phyloP scores from a whole-genome alignment of 2,797 vertebrate genomes.

The Eospalax fontanierii region DNA sequence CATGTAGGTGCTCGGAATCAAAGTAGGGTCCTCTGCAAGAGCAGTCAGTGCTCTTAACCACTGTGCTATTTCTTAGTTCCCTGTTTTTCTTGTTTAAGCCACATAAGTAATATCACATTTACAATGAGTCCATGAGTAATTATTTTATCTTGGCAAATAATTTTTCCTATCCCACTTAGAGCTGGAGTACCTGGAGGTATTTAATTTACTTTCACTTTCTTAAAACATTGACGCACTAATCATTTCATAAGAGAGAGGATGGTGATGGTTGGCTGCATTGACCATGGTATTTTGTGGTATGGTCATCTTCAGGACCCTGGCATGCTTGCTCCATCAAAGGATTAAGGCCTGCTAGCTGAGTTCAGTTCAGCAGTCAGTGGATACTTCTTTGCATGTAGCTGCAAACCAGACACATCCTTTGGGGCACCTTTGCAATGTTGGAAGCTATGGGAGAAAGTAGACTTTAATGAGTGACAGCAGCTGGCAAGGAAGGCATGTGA shows the following conservation, averaged over 20 bases:
- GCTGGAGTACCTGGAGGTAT: background rate
- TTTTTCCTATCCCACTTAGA: constrained; percentile 12
- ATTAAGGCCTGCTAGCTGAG: background rate
- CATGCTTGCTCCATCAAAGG: background rate
- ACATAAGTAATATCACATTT: background rate
- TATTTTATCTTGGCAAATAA: background rate
- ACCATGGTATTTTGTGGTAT: background rate
- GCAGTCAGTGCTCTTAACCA: too few species aligned
- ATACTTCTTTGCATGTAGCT: too few species aligned
- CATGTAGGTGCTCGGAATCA: too few species aligned
- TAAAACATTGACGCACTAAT: background rate
- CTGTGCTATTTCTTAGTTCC: too few species aligned
- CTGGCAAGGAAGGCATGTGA: background rate
- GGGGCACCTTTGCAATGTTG: background rate
- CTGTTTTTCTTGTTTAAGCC: background rate
- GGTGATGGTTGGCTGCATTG: background rate
- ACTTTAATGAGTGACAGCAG: background rate
- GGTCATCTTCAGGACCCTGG: background rate
- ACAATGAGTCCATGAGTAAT: background rate
- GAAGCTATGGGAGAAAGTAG: background rate
- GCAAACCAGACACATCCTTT: background rate
- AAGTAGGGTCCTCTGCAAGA: too few species aligned
- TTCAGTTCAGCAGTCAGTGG: background rate
- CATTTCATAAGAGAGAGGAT: background rate
- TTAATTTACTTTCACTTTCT: constrained; percentile 7